Base-by-base conservation (phyloP, 2,888 invertebrate genomes). In the Heteromyza rotundicornis region DNA sequence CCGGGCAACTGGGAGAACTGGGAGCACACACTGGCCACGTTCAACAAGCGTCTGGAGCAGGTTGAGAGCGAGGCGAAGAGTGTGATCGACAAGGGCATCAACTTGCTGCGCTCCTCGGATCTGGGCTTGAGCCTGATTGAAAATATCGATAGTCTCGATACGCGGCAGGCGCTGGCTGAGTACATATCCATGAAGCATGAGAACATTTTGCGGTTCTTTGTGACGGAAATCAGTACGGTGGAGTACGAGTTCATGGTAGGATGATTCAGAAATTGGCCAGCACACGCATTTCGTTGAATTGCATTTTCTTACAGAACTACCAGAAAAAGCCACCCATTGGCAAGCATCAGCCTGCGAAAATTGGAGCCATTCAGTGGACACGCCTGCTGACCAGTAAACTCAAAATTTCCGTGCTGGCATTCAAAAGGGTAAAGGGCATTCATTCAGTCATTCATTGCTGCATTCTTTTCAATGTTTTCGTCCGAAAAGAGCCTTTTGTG, bases 291-390 rank as follows among this genome's bases (percentile, higher is more conserved):
- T 27, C 10, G 5, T 27, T 27, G 27, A 7, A 27, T 59, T 57
- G 2, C 16, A 22, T 53, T 32, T 35, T 44, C n/a, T 50, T 36
- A 14, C 59, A 75, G 75, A 70, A 70, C 32, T 70, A 75, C 22
- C 71, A 72, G 40, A 82, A 81, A 66, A 73, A 70, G 1, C 82
- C 81, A 1, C 82, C 81, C 2, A 79, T 92, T 32, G 86, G 91
- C 22, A 88, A 89, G 60, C 88, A 92, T 74, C 91, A 92, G 70
- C 92, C 95, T 0, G 90, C 91, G 0, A 87, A 89, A n/a, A 89
- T 92, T 2, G 95, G 96, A 8, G 87, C 92, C 17, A 92, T 96
- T 66, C 91, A 89, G 79, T 96, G 96, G 96, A 90, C 90, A 14
- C 86, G 93, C 50, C 87, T 91, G 58, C 84, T 96, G 17, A 92